These are phyloP conservation scores for Corydoras maculifer DNA, from an alignment of 2,113 vertebrate species.

Conservation along the genomic window DNA sequence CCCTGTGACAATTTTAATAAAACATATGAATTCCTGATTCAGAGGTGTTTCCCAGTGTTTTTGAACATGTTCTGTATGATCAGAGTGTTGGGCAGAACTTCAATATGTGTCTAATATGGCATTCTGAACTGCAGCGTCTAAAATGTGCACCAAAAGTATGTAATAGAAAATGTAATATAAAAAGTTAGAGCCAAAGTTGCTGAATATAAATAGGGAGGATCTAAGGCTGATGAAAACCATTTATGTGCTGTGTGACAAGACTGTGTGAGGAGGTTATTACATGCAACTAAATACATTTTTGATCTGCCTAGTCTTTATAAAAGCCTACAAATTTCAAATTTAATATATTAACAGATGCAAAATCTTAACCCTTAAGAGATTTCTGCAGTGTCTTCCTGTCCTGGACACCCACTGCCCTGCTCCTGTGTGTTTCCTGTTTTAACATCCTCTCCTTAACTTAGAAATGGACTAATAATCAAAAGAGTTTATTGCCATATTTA, in stretches of 20 bases:
- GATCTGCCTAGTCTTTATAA: slow-evolving; percentile 2
- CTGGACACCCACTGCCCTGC: too few species aligned
- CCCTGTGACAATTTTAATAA: too few species aligned
- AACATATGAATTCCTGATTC: too few species aligned
- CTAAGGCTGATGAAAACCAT: slow-evolving; percentile 21
- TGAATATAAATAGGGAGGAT: slow-evolving; percentile 25
- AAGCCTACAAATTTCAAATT: slow-evolving; percentile 1
- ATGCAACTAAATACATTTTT: slow-evolving; percentile 3
- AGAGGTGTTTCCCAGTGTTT: too few species aligned
- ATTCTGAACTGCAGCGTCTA: slow-evolving; percentile 9
- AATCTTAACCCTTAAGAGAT: too few species aligned
- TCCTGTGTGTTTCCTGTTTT: too few species aligned
- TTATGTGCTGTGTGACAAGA: slow-evolving; percentile 18
- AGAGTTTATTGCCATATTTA: too few species aligned
- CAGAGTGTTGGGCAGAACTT: background rate
- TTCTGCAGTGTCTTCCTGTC: too few species aligned
- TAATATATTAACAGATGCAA: background rate
- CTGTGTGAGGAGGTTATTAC: background rate
- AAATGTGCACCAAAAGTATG: slow-evolving; percentile 9
- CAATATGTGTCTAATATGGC: background rate
- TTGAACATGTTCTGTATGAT: too few species aligned
- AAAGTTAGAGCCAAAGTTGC: slow-evolving; percentile 3
- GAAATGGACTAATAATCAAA: too few species aligned
- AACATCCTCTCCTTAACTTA: too few species aligned
- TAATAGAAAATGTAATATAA: slow-evolving; percentile 19